A percentile compares a stretch with the other conserved stretches of the same genome.
Conservation (phyloP, 2,113 vertebrate genomes). For the Mustela lutreola region DNA sequence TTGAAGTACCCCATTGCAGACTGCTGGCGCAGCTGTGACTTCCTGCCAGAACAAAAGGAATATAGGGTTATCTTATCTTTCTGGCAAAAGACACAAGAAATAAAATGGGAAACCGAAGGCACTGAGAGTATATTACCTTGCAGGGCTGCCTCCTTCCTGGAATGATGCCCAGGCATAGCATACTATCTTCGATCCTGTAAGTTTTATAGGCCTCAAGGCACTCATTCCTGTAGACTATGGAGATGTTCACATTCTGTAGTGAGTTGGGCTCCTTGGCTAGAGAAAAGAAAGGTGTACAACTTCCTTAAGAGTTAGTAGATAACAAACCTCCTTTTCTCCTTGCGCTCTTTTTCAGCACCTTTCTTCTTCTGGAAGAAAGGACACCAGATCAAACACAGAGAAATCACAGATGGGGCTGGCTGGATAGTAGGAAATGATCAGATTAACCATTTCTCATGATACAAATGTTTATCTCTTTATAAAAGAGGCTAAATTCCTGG, state of each 20-base stretch:
- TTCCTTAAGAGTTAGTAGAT: neutral
- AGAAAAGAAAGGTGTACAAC: neutral
- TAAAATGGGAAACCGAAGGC: neutral
- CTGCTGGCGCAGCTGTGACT: constrained; percentile 61
- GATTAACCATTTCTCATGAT: neutral
- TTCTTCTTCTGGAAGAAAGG: neutral
- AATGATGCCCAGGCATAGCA: constrained; percentile 76
- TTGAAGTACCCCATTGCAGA: constrained; percentile 66
- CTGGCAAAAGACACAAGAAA: neutral
- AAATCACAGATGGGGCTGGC: neutral
- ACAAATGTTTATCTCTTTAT: neutral
- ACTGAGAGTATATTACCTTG: neutral
- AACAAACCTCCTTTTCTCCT: neutral
- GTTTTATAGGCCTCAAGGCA: neutral
- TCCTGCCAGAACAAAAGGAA: constrained; percentile 58
- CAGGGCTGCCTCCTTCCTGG: constrained; percentile 75
- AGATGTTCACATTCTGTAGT: constrained; percentile 67
- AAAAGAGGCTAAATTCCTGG: neutral
- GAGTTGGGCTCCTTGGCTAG: constrained; percentile 63
- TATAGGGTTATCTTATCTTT: neutral
- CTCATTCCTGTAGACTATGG: neutral
- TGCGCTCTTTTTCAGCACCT: neutral
- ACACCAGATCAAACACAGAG: neutral
- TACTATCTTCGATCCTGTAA: neutral
- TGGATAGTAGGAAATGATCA: neutral